These are phyloP conservation scores for Scophthalmus maximus DNA, from an alignment of 2,113 vertebrate species.

Conservation along the genomic window DNA sequence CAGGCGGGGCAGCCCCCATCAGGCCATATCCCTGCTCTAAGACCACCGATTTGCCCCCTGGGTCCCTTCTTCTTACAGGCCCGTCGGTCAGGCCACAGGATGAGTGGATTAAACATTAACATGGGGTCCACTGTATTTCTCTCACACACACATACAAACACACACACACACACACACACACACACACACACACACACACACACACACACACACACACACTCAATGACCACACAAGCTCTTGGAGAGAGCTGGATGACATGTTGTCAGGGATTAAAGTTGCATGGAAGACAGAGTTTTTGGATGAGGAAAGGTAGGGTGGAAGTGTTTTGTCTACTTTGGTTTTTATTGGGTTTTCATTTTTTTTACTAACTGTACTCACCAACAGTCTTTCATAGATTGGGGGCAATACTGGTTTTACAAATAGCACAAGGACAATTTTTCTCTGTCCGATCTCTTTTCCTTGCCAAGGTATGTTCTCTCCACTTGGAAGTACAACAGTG, in stretches of 20 bases:
- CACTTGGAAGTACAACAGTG: background rate
- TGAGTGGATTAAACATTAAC: conserved; percentile 75
- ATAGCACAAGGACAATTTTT: background rate
- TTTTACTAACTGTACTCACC: background rate
- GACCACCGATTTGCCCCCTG: conserved; percentile 34
- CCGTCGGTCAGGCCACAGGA: conserved; percentile 59
- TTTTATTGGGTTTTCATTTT: background rate
- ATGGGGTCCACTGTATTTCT: background rate
- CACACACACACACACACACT: conserved; percentile 26
- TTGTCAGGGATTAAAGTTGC: conserved; percentile 21
- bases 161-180: conserved; percentile 9
- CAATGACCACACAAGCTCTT: conserved; percentile 23
- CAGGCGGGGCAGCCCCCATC: conserved; percentile 51
- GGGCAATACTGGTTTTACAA: background rate
- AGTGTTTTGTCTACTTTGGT: background rate
- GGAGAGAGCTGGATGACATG: conserved; percentile 25
- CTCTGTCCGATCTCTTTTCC: background rate
- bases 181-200: conserved; percentile 5
- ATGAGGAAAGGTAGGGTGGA: conserved; percentile 56
- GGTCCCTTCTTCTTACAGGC: conserved; percentile 45
- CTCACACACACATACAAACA: conserved; percentile 11
- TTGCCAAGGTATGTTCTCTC: background rate
- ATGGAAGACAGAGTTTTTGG: conserved; percentile 29
- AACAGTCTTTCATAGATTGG: background rate
- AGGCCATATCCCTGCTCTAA: conserved; percentile 42